Evolutionary conservation across 2,888 invertebrate genomes (phyloP), one percentile per base, ranked within the genome.

Genomic region (Pollenia labialis): DNA sequence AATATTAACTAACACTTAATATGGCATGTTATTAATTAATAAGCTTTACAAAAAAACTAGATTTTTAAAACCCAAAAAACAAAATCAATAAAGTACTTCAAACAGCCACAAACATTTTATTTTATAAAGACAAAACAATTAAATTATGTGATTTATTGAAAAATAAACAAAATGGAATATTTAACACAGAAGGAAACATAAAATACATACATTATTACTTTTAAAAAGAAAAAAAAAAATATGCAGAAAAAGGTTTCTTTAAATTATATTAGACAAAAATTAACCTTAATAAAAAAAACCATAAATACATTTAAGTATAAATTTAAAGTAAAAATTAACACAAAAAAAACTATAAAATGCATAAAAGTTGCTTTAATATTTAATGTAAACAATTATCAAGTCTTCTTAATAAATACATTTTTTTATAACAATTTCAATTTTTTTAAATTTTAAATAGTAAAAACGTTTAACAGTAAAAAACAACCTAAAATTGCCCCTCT

Each of bases 1-100:
- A 86, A 86, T 83, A 82, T 86, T 86, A 86, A 85, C 40, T 86
- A 86, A 85, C 40, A 80, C 69, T 52, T 60, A 74, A 68, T 50
- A 77, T 74, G 82, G 54, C 74, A 74, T 79, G 56, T 83, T 79
- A 79, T 79, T 72, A 72, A 74, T 72, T 58, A 71, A 60, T 80
- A 85, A 80, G 79, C 74, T 80, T 85, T 72, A 79, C 3, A 32
- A 32, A 77, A 79, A 84, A 72, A 32, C n/a, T 83, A 77, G 58
- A 72, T 69, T 62, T 62, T 62, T 77, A 42, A 69, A 76, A 71
- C 44, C 44, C 48, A 18, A 62, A 48, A 52, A 50, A 40, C 10
- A 3, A 46, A 46, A 52, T 32, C 32, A 76, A 46, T n/a, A 18
- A 69, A 44, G 16, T 60, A 75, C 58, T 62, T 58, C 46, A 76